Conservation (phyloP, 2,888 invertebrate genomes). For the Xanthostigma xanthostigma region DNA sequence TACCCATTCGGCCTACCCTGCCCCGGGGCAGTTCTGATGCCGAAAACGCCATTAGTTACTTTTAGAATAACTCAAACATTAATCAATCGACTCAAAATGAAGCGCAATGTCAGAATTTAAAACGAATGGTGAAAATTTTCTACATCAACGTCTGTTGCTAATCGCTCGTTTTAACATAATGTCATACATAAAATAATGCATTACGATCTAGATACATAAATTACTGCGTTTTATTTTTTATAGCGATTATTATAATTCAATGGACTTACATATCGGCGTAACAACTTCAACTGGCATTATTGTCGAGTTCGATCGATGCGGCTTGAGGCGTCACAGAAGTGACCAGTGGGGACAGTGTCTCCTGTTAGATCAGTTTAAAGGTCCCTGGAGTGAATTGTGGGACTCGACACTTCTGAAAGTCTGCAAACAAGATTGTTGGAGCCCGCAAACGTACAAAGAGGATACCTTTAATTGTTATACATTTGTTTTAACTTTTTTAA, state of each 20-base stretch:
- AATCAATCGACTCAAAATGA: too few relatives aligned
- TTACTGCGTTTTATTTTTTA: conserved; percentile 19
- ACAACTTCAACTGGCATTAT: conserved; percentile 68
- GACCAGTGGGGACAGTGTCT: conserved; percentile 52
- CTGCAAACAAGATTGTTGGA: conserved; percentile 46
- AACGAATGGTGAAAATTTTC: too few relatives aligned
- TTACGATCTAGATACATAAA: neutral
- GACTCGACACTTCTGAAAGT: conserved; percentile 47
- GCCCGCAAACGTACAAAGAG: conserved; percentile 54
- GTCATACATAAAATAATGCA: too few relatives aligned
- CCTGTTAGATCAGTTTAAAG: conserved; percentile 50
- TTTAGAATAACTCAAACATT: too few relatives aligned
- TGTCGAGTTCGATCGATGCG: conserved; percentile 72
- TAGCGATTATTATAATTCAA: conserved; percentile 68
- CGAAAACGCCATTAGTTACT: too few relatives aligned
- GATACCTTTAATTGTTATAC: conserved; percentile 71
- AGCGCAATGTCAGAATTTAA: too few relatives aligned
- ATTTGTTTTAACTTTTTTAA: conserved; percentile 68
- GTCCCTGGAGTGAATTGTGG: conserved; percentile 53
- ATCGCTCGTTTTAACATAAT: too few relatives aligned
- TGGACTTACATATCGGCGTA: conserved; percentile 81
- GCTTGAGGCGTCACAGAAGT: conserved; percentile 41
- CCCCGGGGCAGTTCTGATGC: too few relatives aligned
- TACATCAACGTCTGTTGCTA: too few relatives aligned
- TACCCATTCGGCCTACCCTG: too few relatives aligned